A percentile compares a stretch with the other conserved stretches of the same genome.
phyloP scores from a whole-genome alignment of 2,113 vertebrate species.

The Trochalopteron elliotii region DNA sequence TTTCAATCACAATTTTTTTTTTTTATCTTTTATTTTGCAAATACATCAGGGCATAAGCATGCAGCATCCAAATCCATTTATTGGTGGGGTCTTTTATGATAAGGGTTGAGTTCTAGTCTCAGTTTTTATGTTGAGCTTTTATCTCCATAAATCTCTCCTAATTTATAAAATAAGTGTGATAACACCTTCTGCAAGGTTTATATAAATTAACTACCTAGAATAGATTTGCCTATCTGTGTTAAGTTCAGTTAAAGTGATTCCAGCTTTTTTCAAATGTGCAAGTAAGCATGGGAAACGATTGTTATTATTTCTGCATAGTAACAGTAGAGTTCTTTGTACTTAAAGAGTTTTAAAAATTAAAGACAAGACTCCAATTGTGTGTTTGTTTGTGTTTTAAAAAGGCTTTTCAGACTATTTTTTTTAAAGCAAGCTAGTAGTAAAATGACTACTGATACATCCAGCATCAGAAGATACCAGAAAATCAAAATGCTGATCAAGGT shows the following conservation, averaged over 20 bases:
- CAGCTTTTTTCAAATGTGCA: background rate
- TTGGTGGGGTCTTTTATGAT: background rate
- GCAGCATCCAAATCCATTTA: background rate
- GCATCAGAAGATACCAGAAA: rapidly evolving
- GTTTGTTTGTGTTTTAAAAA: background rate
- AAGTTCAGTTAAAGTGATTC: background rate
- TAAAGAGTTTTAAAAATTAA: background rate
- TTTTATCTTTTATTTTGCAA: background rate
- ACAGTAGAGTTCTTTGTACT: background rate
- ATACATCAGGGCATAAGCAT: background rate
- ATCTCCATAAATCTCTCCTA: background rate
- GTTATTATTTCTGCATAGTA: background rate
- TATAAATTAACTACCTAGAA: background rate
- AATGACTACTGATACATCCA: background rate
- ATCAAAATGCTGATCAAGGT: background rate
- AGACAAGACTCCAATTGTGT: background rate
- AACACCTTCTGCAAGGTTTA: background rate
- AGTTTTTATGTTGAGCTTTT: background rate
- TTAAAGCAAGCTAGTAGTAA: background rate
- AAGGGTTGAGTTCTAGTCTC: background rate
- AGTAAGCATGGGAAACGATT: rapidly evolving
- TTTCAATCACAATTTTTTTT: background rate
- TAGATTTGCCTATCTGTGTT: background rate
- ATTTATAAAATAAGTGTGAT: background rate
- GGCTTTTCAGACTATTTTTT: background rate